These are phyloP conservation scores for Osmerus mordax DNA, from an alignment of 2,113 vertebrate genomes.

Conservation along the genomic window DNA sequence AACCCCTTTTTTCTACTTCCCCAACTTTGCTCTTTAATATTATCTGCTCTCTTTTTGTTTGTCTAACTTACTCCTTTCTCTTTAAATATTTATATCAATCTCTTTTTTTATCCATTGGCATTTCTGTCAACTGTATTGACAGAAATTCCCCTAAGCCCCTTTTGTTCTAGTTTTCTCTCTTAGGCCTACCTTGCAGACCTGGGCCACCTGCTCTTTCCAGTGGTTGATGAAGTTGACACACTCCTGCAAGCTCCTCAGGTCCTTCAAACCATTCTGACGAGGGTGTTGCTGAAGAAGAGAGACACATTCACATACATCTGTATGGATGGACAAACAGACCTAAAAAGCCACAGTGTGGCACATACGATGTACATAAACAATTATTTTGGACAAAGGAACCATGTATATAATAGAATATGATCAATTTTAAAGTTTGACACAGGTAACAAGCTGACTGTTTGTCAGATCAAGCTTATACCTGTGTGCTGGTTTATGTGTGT, in stretches of 20 bases:
- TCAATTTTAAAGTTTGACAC: no score
- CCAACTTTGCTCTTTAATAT: background rate
- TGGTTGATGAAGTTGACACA: slow-evolving; percentile 69
- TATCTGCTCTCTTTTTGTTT: background rate
- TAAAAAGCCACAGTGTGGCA: no score
- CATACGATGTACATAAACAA: no score
- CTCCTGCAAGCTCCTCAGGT: slow-evolving; percentile 71
- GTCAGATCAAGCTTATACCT: no score
- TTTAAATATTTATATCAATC: background rate
- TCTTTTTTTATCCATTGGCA: background rate
- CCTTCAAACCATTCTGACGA: slow-evolving; percentile 57
- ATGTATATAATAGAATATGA: no score
- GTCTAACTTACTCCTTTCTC: no score
- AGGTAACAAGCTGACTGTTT: no score
- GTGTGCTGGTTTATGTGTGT: background rate
- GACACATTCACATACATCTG: background rate
- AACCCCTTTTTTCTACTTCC: no score
- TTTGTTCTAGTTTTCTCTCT: background rate
- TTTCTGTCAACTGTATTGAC: no score
- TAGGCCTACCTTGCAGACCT: slow-evolving; percentile 68
- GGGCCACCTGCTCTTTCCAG: slow-evolving; percentile 73
- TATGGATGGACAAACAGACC: no score
- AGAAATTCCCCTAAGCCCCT: no score
- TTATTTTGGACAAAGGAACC: no score
- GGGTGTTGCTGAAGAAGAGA: slow-evolving; percentile 37